Evolutionary conservation across 2,888 invertebrate genomes (phyloP), one percentile per base, ranked within the genome.

Genomic region (Rambutsinella grinnellia): DNA sequence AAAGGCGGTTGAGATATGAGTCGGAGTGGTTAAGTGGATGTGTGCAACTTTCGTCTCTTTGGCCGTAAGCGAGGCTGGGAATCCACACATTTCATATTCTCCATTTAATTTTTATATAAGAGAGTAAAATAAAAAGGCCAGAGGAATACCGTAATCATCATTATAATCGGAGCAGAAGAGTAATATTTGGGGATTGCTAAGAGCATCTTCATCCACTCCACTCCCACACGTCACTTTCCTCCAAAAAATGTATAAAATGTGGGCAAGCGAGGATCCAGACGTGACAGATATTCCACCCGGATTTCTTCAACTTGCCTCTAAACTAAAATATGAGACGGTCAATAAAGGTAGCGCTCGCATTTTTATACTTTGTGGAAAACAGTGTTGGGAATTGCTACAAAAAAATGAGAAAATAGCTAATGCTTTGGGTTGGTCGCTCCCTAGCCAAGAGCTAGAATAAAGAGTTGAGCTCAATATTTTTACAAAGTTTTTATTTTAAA

Each of bases 241-340:
- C 13, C 10, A 5, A 53, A 36, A 60, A 60, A 21, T 36, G 19
- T 44, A 60, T 60, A 28, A 60, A 36, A 60, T 60, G 46, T 60
- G 28, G n/a, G n/a, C n/a, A n/a, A 36, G 44, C 21, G 17, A 57
- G 28, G n/a, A 27, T 57, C 3, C 21, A 28, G n/a, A n/a, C n/a
- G n/a, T 60, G 44, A 36, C 60, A 58, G 23, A 58, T 28, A 58
- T 36, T 58, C 58, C 58, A 60, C 21, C 21, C 3, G 44, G 28
- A 60, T 60, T 60, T 60, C 10, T 60, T 60, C n/a, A 53, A 60
- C 13, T 36, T 46, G 15, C 46, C 44, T 46, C 15, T 44, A 44
- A 44, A 44, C 60, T 10, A 60, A 44, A 3, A 28, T 36, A n/a
- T 28, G 3, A 6, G 21, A 53, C 15, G n/a, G n/a, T n/a, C n/a